These are phyloP conservation scores for Lindbergichthys nudifrons DNA, from an alignment of 2,797 vertebrate genomes.

Conservation along the genomic window DNA sequence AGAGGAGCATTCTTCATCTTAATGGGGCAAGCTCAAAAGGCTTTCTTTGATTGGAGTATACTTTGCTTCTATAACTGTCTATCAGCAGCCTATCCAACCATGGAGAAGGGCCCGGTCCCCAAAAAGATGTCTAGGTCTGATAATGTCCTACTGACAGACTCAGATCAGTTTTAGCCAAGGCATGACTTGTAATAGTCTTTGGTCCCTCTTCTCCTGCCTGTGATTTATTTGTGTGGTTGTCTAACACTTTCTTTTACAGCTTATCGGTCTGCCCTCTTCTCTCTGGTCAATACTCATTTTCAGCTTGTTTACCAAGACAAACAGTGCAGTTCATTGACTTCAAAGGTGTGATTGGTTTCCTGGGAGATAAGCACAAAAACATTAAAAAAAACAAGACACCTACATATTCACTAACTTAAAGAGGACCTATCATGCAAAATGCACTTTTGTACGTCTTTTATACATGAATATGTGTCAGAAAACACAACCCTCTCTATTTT, in stretches of 20 bases:
- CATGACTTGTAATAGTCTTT: slow-evolving; percentile 52
- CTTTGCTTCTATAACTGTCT: slow-evolving; percentile 56
- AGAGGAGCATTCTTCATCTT: slow-evolving; percentile 39
- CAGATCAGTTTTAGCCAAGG: slow-evolving; percentile 63
- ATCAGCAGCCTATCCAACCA: slow-evolving; percentile 58
- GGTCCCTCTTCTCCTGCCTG: not conserved
- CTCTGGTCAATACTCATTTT: slow-evolving; percentile 64
- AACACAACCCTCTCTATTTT: no score
- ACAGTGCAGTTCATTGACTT: slow-evolving; percentile 62
- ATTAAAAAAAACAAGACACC: slow-evolving; percentile 31
- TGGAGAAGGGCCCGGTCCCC: slow-evolving; percentile 37
- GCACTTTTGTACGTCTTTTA: no score
- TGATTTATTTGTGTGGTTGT: slow-evolving; percentile 46
- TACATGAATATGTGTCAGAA: no score
- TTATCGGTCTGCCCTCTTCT: slow-evolving; percentile 53
- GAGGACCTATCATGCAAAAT: no score
- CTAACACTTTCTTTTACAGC: slow-evolving; percentile 31
- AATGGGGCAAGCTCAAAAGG: slow-evolving; percentile 11
- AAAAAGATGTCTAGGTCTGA: slow-evolving; percentile 72
- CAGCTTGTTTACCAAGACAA: slow-evolving; percentile 64
- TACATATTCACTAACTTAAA: not conserved
- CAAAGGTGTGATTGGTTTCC: slow-evolving; percentile 54
- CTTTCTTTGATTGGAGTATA: slow-evolving; percentile 38
- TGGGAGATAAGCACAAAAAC: slow-evolving; percentile 36
- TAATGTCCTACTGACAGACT: slow-evolving; percentile 67